These are phyloP conservation scores for Podotricha telesiphe DNA, from an alignment of 2,888 invertebrate genomes.

Conservation along the genomic window DNA sequence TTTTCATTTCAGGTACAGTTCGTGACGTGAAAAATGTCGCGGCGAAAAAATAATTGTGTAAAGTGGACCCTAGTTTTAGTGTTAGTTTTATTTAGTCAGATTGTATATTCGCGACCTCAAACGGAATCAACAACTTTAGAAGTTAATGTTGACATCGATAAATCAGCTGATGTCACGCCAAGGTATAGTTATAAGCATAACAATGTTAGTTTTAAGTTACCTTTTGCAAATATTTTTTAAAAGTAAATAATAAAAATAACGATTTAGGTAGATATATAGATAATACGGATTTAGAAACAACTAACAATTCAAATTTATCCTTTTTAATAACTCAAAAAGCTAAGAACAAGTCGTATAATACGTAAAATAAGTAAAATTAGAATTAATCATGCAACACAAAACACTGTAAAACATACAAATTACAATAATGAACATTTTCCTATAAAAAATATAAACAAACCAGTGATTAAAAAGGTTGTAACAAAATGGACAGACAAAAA, in stretches of 20 bases:
- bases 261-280: not conserved
- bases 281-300: not conserved
- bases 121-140: conserved; percentile 50
- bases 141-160: conserved; percentile 55
- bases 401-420: conserved; percentile 7
- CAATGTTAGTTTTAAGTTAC: conserved; percentile 36
- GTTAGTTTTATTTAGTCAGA: conserved; percentile 65
- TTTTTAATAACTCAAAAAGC: not conserved
- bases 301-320: conserved; percentile 8
- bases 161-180: conserved; percentile 61
- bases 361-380: conserved; percentile 36
- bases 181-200: conserved; percentile 70
- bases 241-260: conserved; percentile 20
- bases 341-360: conserved; percentile 33
- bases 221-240: conserved; percentile 29
- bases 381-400: conserved; percentile 26
- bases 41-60: conserved; percentile 71
- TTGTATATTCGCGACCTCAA: conserved; percentile 70
- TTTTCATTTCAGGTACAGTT: conserved; percentile 71
- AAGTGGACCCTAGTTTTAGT: conserved; percentile 78
- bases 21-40: conserved; percentile 65
- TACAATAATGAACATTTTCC: conserved; percentile 2
- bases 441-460: conserved; percentile 54
- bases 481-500: conserved; percentile 83
- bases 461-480: conserved; percentile 72